Conservation (phyloP, 2,797 vertebrate genomes). For the Ptychadena robeensis region DNA sequence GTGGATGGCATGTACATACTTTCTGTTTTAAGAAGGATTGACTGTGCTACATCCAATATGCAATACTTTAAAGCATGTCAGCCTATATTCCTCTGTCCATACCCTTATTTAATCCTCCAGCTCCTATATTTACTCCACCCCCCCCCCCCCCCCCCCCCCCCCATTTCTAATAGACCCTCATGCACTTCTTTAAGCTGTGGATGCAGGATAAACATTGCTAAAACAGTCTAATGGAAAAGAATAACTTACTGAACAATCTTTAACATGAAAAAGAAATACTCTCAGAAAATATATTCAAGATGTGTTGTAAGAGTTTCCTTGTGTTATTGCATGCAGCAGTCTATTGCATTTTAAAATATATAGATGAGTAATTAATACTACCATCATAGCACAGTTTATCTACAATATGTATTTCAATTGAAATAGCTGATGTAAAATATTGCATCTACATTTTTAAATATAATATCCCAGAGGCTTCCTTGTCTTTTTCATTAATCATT, state of each 20-base stretch:
- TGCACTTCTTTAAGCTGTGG: neutral
- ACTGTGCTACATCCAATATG: no score
- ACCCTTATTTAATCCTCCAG: no score
- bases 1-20: no score
- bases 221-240: neutral
- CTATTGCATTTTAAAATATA: constrained; percentile 12
- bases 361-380: constrained; percentile 3
- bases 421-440: constrained; percentile 18
- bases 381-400: constrained; percentile 1
- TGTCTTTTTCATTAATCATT: constrained; percentile 26
- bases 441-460: constrained; percentile 23
- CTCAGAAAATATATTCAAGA: neutral
- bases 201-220: neutral
- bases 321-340: neutral
- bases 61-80: no score
- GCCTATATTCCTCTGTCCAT: no score
- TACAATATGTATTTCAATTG: neutral
- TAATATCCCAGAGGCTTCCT: neutral
- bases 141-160: no score
- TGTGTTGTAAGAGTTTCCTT: neutral
- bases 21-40: no score
- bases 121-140: no score
- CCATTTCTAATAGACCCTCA: no score
- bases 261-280: neutral
- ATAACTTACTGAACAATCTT: neutral